phyloP scores from a whole-genome alignment of 2,888 invertebrate species.

The Ornithoptera priamus region DNA sequence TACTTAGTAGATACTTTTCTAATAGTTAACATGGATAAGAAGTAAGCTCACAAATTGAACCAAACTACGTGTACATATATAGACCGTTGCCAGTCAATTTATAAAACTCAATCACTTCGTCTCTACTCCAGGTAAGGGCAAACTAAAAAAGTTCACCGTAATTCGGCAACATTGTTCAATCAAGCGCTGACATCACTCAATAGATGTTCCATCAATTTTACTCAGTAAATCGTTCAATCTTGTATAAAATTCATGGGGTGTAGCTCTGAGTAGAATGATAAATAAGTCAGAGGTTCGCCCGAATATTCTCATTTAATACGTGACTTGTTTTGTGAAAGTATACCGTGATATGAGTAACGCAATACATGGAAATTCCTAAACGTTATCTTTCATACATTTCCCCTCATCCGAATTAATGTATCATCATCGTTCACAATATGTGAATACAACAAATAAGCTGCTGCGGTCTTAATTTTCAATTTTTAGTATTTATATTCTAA shows the following conservation, averaged over 20 bases:
- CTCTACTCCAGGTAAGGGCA: constrained; percentile 8
- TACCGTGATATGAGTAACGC: constrained; percentile 70
- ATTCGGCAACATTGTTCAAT: constrained; percentile 57
- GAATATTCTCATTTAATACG: constrained; percentile 81
- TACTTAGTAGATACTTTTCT: no score
- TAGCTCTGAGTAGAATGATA: constrained; percentile 77
- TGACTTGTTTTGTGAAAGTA: constrained; percentile 77
- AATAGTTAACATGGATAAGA: no score
- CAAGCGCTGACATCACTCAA: constrained; percentile 69
- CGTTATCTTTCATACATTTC: constrained; percentile 69
- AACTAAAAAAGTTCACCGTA: constrained; percentile 31
- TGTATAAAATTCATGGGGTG: constrained; percentile 80
- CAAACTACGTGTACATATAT: not conserved
- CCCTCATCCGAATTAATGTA: constrained; percentile 45
- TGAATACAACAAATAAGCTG: no score
- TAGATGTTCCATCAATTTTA: constrained; percentile 78
- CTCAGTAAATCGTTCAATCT: constrained; percentile 79
- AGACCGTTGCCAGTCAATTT: not conserved
- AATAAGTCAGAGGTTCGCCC: constrained; percentile 77
- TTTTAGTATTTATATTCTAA: no score
- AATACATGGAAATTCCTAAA: constrained; percentile 59
- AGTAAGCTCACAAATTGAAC: no score
- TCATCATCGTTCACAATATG: not conserved
- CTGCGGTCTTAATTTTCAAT: no score
- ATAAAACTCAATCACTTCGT: constrained; percentile 14